A percentile compares a stretch with the other conserved stretches of the same genome.
These are phyloP conservation scores for Pseudolycoriella hygida DNA, from an alignment of 2,888 invertebrate genomes.

Conservation along the genomic window DNA sequence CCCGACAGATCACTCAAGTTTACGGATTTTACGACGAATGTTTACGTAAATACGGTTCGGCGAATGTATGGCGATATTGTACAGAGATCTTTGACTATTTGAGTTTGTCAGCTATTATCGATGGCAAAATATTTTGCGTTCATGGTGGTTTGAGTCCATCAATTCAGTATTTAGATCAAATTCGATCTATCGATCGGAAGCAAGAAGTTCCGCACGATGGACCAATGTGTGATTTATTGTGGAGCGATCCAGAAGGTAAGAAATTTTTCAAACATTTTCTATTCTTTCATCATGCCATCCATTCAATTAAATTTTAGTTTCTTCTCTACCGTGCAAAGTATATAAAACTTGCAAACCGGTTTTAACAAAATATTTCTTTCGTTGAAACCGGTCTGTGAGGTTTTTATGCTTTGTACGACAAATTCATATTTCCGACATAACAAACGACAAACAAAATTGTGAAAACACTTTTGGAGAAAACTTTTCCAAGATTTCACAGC, in stretches of 20 bases:
- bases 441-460: too few species aligned
- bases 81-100: slow-evolving; percentile 98
- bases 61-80: slow-evolving; percentile 98
- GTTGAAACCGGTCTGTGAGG: too few species aligned
- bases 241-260: slow-evolving; percentile 96
- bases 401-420: too few species aligned
- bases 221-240: slow-evolving; percentile 97
- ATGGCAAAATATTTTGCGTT: slow-evolving; percentile 98
- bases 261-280: too few species aligned
- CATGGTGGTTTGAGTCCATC: slow-evolving; percentile 97
- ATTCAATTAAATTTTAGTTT: background rate
- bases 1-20: slow-evolving; percentile 97
- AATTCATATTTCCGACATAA: too few species aligned
- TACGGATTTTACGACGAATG: slow-evolving; percentile 99
- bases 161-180: slow-evolving; percentile 96
- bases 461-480: too few species aligned
- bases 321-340: background rate
- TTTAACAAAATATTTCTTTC: too few species aligned
- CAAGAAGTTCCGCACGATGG: slow-evolving; percentile 97
- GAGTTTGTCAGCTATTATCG: slow-evolving; percentile 90
- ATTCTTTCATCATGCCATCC: background rate
- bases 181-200: slow-evolving; percentile 94
- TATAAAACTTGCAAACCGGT: too few species aligned
- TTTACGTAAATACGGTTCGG: slow-evolving; percentile 92
- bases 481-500: too few species aligned